Evolutionary conservation across 1,140 invertebrate genomes (phyloP).

Genomic region (Saccostrea glomerata): DNA sequence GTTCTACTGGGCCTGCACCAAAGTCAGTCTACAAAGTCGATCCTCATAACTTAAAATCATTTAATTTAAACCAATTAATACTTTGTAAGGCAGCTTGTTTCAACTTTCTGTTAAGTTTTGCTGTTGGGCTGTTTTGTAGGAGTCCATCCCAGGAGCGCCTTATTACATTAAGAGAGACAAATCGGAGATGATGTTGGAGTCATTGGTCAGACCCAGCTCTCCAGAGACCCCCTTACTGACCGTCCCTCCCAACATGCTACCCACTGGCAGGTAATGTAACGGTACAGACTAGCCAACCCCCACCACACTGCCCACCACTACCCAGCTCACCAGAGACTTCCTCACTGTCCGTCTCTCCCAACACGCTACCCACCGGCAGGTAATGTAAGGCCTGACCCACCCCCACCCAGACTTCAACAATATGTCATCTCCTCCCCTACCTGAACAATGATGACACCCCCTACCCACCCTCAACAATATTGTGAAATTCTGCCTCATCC

Average conservation of each 20-base stretch:
- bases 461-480: too few relatives aligned
- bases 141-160: not conserved
- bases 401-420: not conserved
- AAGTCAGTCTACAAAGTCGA: not conserved
- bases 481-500: too few relatives aligned
- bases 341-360: slow-evolving; percentile 1
- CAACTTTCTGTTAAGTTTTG: too few relatives aligned
- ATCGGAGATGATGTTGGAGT: not conserved
- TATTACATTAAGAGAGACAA: not conserved
- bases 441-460: too few relatives aligned
- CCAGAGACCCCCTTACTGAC: not conserved
- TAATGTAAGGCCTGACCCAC: too few relatives aligned
- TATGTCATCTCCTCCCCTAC: too few relatives aligned
- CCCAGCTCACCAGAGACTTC: not conserved
- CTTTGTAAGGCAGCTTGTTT: too few relatives aligned
- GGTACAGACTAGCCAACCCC: too few relatives aligned
- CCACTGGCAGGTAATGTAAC: not conserved
- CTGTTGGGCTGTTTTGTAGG: not conserved
- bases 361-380: not conserved
- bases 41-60: too few relatives aligned
- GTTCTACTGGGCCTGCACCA: slow-evolving; percentile 12
- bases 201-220: not conserved
- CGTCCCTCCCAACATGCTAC: not conserved
- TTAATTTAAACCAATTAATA: too few relatives aligned
- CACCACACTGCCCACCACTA: too few relatives aligned